Percentiles rank a stretch among this genome's conserved stretches.
These are phyloP conservation scores for Phenganax stokvisi DNA, from an alignment of 92 coral and sea anemone species.

Conservation along the genomic window DNA sequence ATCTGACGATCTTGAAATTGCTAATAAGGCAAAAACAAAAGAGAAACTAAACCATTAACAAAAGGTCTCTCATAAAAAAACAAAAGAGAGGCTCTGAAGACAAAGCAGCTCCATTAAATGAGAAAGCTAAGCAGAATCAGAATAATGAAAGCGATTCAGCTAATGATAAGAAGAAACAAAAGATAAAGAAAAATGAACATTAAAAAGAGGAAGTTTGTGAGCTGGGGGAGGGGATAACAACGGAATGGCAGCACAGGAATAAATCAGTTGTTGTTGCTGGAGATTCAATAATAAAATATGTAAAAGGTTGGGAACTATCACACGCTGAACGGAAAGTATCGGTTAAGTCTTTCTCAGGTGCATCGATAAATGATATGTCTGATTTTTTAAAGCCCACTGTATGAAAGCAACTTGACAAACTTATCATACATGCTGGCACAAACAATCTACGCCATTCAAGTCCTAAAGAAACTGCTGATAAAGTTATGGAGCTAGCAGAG, in stretches of 20 bases:
- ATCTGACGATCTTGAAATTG: no score
- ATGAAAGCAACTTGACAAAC: neutral
- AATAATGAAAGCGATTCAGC: no score
- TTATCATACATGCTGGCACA: neutral
- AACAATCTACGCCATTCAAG: neutral
- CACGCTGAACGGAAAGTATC: neutral
- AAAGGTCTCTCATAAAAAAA: no score
- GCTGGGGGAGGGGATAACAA: no score
- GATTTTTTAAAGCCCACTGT: neutral
- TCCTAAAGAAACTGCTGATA: neutral
- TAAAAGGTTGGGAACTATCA: neutral
- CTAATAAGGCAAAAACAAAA: no score
- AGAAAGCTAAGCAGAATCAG: no score
- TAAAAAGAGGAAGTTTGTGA: no score
- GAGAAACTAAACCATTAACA: no score
- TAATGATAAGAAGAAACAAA: no score
- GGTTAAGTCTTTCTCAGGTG: slow-evolving; percentile 3
- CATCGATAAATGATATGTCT: neutral
- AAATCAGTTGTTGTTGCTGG: slow-evolving; percentile 1
- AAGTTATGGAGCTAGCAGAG: neutral
- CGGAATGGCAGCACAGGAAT: neutral
- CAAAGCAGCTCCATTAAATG: no score
- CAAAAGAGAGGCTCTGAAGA: no score
- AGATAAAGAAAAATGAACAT: no score
- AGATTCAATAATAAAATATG: neutral